phyloP scores from a whole-genome alignment of 2,888 invertebrate species.

The Lasioglossum pauxillum region DNA sequence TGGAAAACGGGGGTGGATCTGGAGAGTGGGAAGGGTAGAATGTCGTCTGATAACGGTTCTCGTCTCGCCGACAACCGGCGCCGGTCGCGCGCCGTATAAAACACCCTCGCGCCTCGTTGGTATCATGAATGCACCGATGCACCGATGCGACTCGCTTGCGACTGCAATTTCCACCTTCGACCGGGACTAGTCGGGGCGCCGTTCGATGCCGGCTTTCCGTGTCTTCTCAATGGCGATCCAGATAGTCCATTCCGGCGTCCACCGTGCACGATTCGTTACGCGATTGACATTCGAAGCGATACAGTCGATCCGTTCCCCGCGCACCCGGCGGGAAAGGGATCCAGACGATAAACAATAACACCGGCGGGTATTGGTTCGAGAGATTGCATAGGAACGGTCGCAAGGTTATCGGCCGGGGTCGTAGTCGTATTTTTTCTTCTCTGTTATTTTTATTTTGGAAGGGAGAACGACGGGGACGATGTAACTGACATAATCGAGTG shows the following conservation, averaged over 20 bases:
- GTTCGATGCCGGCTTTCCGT: slow-evolving; percentile 37
- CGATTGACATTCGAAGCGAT: slow-evolving; percentile 31
- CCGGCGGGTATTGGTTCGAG: slow-evolving; percentile 3
- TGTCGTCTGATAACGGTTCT: slow-evolving; percentile 72
- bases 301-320: not conserved
- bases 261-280: slow-evolving; percentile 27
- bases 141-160: slow-evolving; percentile 39
- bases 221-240: slow-evolving; percentile 38
- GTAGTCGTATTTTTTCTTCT: not conserved
- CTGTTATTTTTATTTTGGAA: not conserved
- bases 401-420: slow-evolving; percentile 26
- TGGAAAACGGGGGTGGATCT: not conserved
- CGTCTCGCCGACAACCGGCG: slow-evolving; percentile 74
- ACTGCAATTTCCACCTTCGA: slow-evolving; percentile 62
- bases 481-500: slow-evolving; percentile 17
- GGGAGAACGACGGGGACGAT: not conserved
- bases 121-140: slow-evolving; percentile 50
- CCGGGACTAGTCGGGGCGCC: slow-evolving; percentile 6
- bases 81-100: slow-evolving; percentile 67
- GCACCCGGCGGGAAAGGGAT: not conserved
- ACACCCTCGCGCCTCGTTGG: slow-evolving; percentile 54
- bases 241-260: slow-evolving; percentile 28
- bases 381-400: slow-evolving; percentile 20
- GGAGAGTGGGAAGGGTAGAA: slow-evolving; percentile 24
- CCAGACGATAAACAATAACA: slow-evolving; percentile 36